phyloP scores from a whole-genome alignment of 2,888 invertebrate species.

The Agrochola lychnidis region DNA sequence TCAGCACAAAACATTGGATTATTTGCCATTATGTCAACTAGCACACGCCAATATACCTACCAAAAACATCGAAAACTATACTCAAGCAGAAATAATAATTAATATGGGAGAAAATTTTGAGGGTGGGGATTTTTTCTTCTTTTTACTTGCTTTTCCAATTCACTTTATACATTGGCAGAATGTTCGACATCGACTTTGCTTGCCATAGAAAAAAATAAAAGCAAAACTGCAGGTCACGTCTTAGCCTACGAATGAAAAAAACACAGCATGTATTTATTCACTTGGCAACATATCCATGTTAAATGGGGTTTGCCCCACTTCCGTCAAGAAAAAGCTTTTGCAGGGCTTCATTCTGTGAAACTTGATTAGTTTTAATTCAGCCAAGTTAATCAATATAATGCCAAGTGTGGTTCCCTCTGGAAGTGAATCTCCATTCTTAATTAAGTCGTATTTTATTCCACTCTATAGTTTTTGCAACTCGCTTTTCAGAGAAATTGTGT shows the following conservation, averaged over 20 bases:
- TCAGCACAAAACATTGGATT: no score
- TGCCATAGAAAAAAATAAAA: background rate
- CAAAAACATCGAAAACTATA: no score
- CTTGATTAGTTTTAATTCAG: constrained; percentile 59
- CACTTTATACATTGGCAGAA: background rate
- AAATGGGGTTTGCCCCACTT: constrained; percentile 75
- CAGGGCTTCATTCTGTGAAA: constrained; percentile 69
- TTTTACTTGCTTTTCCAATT: no score
- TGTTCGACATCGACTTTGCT: background rate
- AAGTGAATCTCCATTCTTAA: constrained; percentile 25
- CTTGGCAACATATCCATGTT: constrained; percentile 70
- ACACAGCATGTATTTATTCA: constrained; percentile 4
- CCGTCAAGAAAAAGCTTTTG: constrained; percentile 64
- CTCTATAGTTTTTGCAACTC: constrained; percentile 22
- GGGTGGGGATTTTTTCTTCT: no score
- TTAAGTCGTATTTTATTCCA: constrained; percentile 37
- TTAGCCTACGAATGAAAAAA: background rate
- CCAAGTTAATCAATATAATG: constrained; percentile 51
- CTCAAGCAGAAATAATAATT: no score
- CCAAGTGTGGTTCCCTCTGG: constrained; percentile 23
- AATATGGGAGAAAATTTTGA: no score
- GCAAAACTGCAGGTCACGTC: background rate
- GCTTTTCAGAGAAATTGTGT: background rate
- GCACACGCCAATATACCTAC: no score
- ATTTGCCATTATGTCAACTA: no score